phyloP scores from a whole-genome alignment of 1,140 invertebrate species.

The Drosophila triauraria region DNA sequence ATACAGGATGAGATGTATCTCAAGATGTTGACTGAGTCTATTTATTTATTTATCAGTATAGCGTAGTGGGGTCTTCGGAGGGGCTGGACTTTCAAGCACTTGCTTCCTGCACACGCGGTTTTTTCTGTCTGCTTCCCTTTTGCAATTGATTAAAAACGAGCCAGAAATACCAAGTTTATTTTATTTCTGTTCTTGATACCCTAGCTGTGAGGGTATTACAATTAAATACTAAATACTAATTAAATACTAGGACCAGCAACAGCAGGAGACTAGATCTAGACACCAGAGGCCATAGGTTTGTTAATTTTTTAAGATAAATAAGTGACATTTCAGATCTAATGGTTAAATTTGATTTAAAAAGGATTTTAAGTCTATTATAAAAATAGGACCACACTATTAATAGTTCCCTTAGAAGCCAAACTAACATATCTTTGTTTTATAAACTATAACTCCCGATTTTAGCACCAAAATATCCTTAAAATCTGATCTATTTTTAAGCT shows the following conservation, averaged over 20 bases:
- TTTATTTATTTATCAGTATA: slow-evolving; percentile 61
- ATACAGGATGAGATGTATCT: slow-evolving; percentile 7
- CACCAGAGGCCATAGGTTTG: not conserved
- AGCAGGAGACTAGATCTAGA: not conserved
- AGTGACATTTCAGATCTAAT: too few species aligned
- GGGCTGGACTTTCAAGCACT: slow-evolving; percentile 46
- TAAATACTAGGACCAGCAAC: not conserved
- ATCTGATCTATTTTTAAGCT: not conserved
- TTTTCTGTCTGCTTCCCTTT: slow-evolving; percentile 4
- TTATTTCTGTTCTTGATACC: not conserved
- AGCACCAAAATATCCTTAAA: not conserved
- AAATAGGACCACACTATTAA: too few species aligned
- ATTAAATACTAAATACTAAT: too few species aligned
- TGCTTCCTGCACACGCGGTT: slow-evolving; percentile 54
- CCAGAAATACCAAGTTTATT: not conserved
- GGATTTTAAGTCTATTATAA: too few species aligned
- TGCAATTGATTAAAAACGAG: slow-evolving; percentile 71
- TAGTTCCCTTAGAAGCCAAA: too few species aligned
- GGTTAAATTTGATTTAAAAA: too few species aligned
- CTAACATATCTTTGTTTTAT: not conserved
- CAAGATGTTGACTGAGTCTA: slow-evolving; percentile 41
- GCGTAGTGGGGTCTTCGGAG: not conserved
- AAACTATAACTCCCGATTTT: not conserved
- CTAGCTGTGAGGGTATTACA: not conserved
- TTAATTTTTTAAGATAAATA: too few species aligned